Conservation (phyloP, 2,888 invertebrate genomes). For the Smittia sp. region DNA sequence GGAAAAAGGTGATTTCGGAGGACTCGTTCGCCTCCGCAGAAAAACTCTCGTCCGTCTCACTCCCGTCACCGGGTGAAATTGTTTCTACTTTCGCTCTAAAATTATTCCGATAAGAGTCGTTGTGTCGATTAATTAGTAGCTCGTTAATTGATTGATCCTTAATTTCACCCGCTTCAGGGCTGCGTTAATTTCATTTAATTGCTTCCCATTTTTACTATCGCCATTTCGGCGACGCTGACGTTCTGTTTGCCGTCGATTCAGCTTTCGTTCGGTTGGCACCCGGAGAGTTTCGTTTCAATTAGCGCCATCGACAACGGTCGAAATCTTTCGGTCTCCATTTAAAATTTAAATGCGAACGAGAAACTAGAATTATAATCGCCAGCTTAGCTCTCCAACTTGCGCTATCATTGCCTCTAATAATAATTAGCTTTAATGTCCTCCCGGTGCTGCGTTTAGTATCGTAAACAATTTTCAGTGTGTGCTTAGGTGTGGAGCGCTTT, state of each 20-base stretch:
- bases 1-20: no score
- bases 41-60: no score
- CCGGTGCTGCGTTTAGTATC: not conserved
- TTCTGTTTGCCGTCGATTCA: not conserved
- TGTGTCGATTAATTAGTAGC: slow-evolving; percentile 32
- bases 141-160: slow-evolving; percentile 35
- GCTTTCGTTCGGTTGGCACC: no score
- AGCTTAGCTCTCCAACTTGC: not conserved
- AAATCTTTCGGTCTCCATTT: no score
- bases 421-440: slow-evolving; percentile 30
- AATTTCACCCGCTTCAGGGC: slow-evolving; percentile 33
- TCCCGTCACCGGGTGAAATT: no score
- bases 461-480: slow-evolving; percentile 35
- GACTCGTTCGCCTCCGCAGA: no score
- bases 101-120: slow-evolving; percentile 24
- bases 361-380: not conserved
- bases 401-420: slow-evolving; percentile 11
- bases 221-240: not conserved
- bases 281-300: no score
- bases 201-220: slow-evolving; percentile 32
- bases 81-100: not conserved
- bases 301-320: no score
- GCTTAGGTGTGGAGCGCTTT: not conserved
- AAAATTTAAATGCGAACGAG: not conserved
- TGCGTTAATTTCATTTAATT: slow-evolving; percentile 38